Evolutionary conservation across 2,888 invertebrate species (phyloP).

Genomic region (Bruchidius siliquastri): DNA sequence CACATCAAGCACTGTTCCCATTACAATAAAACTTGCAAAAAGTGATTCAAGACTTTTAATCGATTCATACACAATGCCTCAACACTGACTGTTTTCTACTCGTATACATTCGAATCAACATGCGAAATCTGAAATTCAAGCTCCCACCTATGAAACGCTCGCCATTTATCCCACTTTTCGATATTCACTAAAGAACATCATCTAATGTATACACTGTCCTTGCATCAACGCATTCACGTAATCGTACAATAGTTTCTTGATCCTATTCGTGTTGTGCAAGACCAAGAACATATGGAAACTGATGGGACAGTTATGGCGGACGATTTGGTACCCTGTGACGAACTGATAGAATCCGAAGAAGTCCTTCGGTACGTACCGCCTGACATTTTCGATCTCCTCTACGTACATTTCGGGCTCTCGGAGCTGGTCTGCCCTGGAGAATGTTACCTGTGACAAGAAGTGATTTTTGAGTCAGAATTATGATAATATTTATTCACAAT

Average conservation of each 20-base stretch:
- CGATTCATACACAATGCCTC: too few species aligned
- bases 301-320: constrained; percentile 31
- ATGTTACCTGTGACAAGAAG: constrained; percentile 6
- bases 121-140: too few species aligned
- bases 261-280: constrained; percentile 34
- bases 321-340: constrained; percentile 36
- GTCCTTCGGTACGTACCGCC: constrained; percentile 26
- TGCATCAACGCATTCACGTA: constrained; percentile 16
- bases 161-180: too few species aligned
- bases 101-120: too few species aligned
- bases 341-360: constrained; percentile 34
- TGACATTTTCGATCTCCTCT: constrained; percentile 28
- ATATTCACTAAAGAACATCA: too few species aligned
- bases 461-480: too few species aligned
- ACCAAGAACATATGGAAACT: constrained; percentile 35
- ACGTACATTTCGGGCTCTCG: constrained; percentile 31
- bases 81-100: too few species aligned
- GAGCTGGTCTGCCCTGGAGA: constrained; percentile 25
- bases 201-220: background rate
- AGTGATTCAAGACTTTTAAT: too few species aligned
- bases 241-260: constrained; percentile 23
- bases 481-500: too few species aligned
- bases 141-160: too few species aligned
- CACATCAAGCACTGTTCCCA: too few species aligned
- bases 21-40: too few species aligned